Evolutionary conservation across 1,140 invertebrate species (phyloP).

Genomic region (Trigoniulus corallinus): DNA sequence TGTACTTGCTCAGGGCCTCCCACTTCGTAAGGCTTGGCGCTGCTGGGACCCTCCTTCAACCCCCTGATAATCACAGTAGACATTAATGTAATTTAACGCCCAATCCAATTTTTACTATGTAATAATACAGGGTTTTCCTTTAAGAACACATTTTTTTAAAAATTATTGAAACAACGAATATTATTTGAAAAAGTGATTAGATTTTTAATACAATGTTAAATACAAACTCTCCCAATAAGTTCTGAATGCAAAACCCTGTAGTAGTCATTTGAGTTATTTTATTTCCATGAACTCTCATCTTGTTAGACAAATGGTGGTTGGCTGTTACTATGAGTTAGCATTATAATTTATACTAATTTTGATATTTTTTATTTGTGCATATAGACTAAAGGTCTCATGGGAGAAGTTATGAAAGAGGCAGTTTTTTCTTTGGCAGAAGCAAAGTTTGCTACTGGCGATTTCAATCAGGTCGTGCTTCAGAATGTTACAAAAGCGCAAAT

Average conservation of each 20-base stretch:
- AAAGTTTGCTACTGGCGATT: conserved; percentile 95
- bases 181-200: too few relatives aligned
- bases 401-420: conserved; percentile 99
- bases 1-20: too few relatives aligned
- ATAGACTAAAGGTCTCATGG: conserved; percentile 97
- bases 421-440: conserved; percentile 97
- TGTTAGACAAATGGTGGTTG: not conserved
- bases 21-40: too few relatives aligned
- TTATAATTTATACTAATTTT: not conserved
- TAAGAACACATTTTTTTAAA: too few relatives aligned
- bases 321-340: not conserved
- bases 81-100: not conserved
- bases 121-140: too few relatives aligned
- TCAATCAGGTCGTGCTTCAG: conserved; percentile 97
- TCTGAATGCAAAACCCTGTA: too few relatives aligned
- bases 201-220: too few relatives aligned
- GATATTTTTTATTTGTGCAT: conserved; percentile 13
- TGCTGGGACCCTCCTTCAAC: too few relatives aligned
- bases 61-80: not conserved
- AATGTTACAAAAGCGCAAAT: conserved; percentile 98
- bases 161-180: too few relatives aligned
- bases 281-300: not conserved
- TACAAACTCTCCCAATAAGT: too few relatives aligned
- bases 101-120: too few relatives aligned
- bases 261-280: not conserved